Evolutionary conservation across 2,797 vertebrate species (phyloP).

Genomic region (Chelon labrosus): DNA sequence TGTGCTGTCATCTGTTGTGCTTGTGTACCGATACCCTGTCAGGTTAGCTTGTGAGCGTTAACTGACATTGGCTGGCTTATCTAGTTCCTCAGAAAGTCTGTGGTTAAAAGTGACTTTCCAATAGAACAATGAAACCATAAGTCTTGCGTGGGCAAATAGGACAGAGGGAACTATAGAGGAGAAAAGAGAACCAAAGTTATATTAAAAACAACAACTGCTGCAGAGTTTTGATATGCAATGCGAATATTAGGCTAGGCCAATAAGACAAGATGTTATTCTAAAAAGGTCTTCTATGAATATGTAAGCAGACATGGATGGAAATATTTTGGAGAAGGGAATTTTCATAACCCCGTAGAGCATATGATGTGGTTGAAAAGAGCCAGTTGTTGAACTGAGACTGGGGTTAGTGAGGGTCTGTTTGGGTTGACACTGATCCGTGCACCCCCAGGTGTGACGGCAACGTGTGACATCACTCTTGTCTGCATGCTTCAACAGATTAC

Average conservation of each 20-base stretch:
- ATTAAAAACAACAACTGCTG: constrained; percentile 9
- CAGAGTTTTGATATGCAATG: constrained; percentile 16
- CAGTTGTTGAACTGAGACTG: constrained; percentile 26
- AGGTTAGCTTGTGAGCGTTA: constrained; percentile 33
- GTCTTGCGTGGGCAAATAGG: not conserved
- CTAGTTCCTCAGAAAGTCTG: constrained; percentile 70
- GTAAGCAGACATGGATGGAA: constrained; percentile 11
- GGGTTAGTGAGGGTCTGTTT: constrained; percentile 67
- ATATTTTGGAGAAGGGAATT: constrained; percentile 17
- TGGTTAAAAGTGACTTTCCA: constrained; percentile 43
- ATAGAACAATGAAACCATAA: constrained; percentile 29
- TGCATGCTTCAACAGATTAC: constrained; percentile 68
- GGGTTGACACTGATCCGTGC: constrained; percentile 65
- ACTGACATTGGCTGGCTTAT: constrained; percentile 52
- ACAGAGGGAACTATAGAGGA: constrained; percentile 35
- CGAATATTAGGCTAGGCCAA: not conserved
- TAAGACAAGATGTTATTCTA: constrained; percentile 7
- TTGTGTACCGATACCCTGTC: constrained; percentile 13
- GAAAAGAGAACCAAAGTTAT: constrained; percentile 47
- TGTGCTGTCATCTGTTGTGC: constrained; percentile 9
- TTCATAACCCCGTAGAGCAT: constrained; percentile 27
- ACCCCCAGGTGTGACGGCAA: constrained; percentile 61
- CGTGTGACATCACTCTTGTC: constrained; percentile 74
- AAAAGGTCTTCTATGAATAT: constrained; percentile 11
- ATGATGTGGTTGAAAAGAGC: constrained; percentile 3